Conservation (phyloP, 2,888 invertebrate species). For the Chironomus tentans region DNA sequence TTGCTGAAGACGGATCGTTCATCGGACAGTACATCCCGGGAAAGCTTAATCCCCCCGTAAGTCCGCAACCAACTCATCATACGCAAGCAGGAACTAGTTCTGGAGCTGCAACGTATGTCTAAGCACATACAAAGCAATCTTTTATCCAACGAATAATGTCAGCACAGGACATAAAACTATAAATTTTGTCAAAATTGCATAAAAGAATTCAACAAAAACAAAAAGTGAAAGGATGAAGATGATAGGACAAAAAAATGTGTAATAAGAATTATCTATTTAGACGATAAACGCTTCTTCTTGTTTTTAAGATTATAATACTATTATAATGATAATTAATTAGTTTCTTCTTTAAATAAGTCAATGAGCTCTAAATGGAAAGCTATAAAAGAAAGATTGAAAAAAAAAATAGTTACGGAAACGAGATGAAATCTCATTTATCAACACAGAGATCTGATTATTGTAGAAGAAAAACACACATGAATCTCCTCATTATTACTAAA, state of each 20-base stretch:
- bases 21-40: slow-evolving; percentile 93
- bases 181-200: not conserved
- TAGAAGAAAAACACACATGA: not conserved
- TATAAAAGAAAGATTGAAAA: no score
- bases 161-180: no score
- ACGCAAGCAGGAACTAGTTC: slow-evolving; percentile 41
- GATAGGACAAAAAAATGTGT: slow-evolving; percentile 10
- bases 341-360: not conserved
- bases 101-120: slow-evolving; percentile 54
- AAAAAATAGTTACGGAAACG: not conserved
- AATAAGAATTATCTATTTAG: slow-evolving; percentile 22
- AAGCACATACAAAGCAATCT: slow-evolving; percentile 31
- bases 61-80: slow-evolving; percentile 41
- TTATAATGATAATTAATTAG: not conserved
- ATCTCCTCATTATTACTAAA: not conserved
- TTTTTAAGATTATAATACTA: not conserved
- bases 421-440: slow-evolving; percentile 8
- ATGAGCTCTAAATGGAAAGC: no score
- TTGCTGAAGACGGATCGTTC: slow-evolving; percentile 95
- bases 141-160: not conserved
- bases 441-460: not conserved
- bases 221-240: not conserved
- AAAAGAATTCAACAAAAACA: not conserved
- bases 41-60: slow-evolving; percentile 54
- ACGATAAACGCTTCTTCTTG: slow-evolving; percentile 17